Conservation (phyloP, 92 coral and sea anemone genomes). For the Umimayanthus kanabou region DNA sequence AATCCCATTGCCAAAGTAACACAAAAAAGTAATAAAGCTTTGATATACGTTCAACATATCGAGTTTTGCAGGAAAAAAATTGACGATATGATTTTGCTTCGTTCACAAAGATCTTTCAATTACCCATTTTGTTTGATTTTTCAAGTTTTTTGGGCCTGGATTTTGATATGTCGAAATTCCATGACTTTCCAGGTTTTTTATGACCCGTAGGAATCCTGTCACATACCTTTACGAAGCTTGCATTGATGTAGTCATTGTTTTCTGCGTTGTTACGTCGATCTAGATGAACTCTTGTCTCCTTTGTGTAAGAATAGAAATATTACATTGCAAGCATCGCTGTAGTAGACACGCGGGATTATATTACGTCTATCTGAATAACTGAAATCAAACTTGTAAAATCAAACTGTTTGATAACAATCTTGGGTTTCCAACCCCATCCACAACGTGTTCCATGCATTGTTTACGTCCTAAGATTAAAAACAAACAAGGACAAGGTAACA, state of each 20-base stretch:
- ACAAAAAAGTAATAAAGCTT: too few species aligned
- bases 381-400: background rate
- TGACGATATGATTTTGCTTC: too few species aligned
- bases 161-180: too few species aligned
- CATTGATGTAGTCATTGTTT: slow-evolving; percentile 88
- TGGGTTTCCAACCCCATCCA: background rate
- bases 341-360: background rate
- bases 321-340: background rate
- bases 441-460: background rate
- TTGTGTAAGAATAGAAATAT: slow-evolving; percentile 1
- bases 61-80: too few species aligned
- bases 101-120: too few species aligned
- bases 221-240: slow-evolving; percentile 83
- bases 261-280: slow-evolving; percentile 66
- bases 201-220: too few species aligned
- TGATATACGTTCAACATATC: too few species aligned
- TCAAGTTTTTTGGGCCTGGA: too few species aligned
- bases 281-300: slow-evolving; percentile 93
- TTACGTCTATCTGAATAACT: background rate
- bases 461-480: background rate
- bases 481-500: background rate
- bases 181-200: too few species aligned
- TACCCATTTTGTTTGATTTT: too few species aligned
- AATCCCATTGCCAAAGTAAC: too few species aligned
- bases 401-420: too few species aligned